Conservation (phyloP, 2,113 vertebrate genomes). For the Rhinopomastus cyanomelas region DNA sequence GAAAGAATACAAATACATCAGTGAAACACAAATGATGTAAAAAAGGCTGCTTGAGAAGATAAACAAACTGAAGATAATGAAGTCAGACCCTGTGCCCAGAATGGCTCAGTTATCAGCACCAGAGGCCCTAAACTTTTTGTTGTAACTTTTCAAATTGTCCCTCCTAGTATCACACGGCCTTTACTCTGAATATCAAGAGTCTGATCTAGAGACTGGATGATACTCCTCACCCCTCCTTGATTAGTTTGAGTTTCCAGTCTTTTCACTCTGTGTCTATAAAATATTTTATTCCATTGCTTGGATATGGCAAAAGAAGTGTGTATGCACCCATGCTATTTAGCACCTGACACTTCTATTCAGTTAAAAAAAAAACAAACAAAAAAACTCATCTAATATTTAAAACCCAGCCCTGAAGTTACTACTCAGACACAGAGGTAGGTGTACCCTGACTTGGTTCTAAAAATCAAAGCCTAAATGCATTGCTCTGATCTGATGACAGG, state of each 20-base stretch:
- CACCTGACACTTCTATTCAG: constrained; percentile 2
- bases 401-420: neutral
- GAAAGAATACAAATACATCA: neutral
- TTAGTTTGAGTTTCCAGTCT: constrained; percentile 8
- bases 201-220: neutral
- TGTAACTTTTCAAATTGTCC: constrained; percentile 37
- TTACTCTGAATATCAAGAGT: constrained; percentile 31
- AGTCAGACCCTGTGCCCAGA: constrained; percentile 6
- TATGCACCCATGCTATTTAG: neutral
- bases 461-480: neutral
- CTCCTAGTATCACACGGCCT: neutral
- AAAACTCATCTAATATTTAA: neutral
- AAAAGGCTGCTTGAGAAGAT: constrained; percentile 24
- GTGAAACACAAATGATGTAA: neutral
- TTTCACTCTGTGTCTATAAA: neutral
- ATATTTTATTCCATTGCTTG: neutral
- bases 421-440: neutral
- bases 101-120: neutral
- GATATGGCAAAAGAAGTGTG: neutral
- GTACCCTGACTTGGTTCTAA: constrained; percentile 4
- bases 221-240: constrained; percentile 34
- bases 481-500: neutral
- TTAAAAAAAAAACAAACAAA: neutral
- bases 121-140: constrained; percentile 42
- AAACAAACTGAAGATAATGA: neutral